Percentiles rank a stretch among this genome's conserved stretches.
Evolutionary conservation across 2,797 vertebrate species (phyloP).

Genomic region (Melanotaenia pygmaea): DNA sequence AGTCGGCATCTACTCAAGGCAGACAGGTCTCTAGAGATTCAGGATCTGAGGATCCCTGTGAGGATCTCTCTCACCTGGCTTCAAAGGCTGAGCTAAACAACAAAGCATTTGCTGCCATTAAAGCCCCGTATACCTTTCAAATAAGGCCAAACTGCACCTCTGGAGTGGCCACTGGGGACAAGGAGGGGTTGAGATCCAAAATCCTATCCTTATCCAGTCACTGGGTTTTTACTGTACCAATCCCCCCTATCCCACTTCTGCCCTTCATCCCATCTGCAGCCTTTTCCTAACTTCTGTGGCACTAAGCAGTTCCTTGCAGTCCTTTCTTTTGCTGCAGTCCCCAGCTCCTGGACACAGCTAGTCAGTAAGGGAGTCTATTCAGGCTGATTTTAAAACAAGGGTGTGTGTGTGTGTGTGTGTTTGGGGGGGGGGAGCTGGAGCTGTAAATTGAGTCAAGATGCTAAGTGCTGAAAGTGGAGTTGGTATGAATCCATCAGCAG

Average conservation of each 20-base stretch:
- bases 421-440: constrained; percentile 16
- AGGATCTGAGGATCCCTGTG: constrained; percentile 63
- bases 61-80: constrained; percentile 69
- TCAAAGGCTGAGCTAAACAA: constrained; percentile 72
- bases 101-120: constrained; percentile 60
- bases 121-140: constrained; percentile 61
- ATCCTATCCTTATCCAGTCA: constrained; percentile 68
- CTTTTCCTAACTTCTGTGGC: neutral
- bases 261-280: constrained; percentile 14
- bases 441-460: constrained; percentile 79
- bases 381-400: constrained; percentile 46
- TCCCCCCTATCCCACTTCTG: neutral
- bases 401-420: too few species aligned
- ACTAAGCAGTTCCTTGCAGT: neutral
- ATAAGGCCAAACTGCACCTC: constrained; percentile 43
- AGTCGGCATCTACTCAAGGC: constrained; percentile 52
- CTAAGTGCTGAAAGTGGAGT: constrained; percentile 79
- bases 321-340: neutral
- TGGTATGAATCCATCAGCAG: constrained; percentile 82
- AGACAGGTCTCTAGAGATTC: constrained; percentile 55
- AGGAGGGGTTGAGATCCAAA: constrained; percentile 44
- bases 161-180: constrained; percentile 46
- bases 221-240: constrained; percentile 38
- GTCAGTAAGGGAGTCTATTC: constrained; percentile 23
- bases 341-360: constrained; percentile 9